Evolutionary conservation across 2,797 vertebrate species (phyloP).

Genomic region (Xyrichtys novacula): DNA sequence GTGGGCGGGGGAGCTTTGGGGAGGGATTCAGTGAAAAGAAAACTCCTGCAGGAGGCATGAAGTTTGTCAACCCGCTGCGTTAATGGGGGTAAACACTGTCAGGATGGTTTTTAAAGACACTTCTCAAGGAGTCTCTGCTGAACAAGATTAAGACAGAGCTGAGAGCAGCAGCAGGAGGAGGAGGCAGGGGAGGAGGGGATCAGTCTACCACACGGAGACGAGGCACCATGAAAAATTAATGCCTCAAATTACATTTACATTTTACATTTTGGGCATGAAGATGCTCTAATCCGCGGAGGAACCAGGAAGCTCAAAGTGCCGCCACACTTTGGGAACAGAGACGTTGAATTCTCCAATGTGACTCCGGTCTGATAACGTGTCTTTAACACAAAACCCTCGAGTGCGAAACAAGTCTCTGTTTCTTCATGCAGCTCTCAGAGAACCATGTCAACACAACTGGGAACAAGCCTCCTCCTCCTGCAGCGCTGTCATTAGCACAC

Average conservation of each 20-base stretch:
- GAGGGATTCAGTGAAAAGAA: conserved; percentile 33
- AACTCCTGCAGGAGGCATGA: conserved; percentile 38
- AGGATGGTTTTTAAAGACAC: conserved; percentile 28
- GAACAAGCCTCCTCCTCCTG: not conserved
- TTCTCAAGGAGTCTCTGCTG: conserved; percentile 17
- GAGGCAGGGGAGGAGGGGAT: conserved; percentile 3
- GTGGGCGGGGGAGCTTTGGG: conserved; percentile 17
- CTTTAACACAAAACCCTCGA: not conserved
- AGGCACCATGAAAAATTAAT: conserved; percentile 41
- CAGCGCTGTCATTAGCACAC: not conserved
- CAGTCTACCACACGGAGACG: conserved; percentile 25
- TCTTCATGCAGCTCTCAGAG: not conserved
- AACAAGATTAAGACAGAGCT: conserved; percentile 37
- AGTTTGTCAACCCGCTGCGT: conserved; percentile 50
- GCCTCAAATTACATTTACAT: conserved; percentile 52
- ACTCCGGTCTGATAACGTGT: not conserved
- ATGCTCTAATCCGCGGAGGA: not conserved
- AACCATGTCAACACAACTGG: no score
- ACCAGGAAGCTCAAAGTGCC: not conserved
- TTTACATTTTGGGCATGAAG: conserved; percentile 22
- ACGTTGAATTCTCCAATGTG: not conserved
- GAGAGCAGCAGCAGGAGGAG: conserved; percentile 6
- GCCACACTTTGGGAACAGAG: not conserved
- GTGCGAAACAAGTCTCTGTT: not conserved
- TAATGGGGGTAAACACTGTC: conserved; percentile 51